Evolutionary conservation across 2,888 invertebrate species (phyloP), one percentile per base, ranked within the genome.

Genomic region (Papilio elwesi): DNA sequence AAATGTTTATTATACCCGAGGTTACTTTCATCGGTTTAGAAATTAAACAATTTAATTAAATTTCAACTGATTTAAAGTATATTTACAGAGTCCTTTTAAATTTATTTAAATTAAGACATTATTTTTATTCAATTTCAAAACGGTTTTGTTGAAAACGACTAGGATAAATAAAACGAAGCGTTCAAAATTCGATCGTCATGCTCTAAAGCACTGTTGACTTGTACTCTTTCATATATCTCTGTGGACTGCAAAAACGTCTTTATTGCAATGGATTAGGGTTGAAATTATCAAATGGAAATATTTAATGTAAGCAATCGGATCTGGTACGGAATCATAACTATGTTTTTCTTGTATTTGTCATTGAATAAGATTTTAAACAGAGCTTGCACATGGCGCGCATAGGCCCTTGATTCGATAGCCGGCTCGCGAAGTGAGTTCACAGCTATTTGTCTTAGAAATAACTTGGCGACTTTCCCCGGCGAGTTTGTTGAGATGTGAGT

Each of bases 391-490:
- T 85, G 86, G 87, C 79, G 59, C 13, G 59, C 43, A 62, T 62
- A 79, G 78, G 78, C 86, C 82, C 88, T 90, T 86, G 88, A 89
- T 87, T 88, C 87, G 86, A 88, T 86, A 83, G 85, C 82, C 79
- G 83, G 81, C 85, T 83, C 85, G 85, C 81, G 78, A 82, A 79
- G 85, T 85, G 87, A 89, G 88, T 88, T 89, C 85, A 86, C 83
- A 89, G 88, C 88, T 92, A 89, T 93, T 91, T 92, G 91, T 91
- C 87, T 92, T 91, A 80, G 82, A 86, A 91, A 91, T 90, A 89
- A 86, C 90, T 90, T 85, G 83, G 85, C 83, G 87, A 87, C 87
- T 89, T 88, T 90, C 87, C 88, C 87, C 76, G 52, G 75, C 76
- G 74, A 76, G 76, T 75, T 76, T 73, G 82, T 82, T 82, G 78